Evolutionary conservation across 2,113 vertebrate genomes (phyloP), one percentile per base, ranked within the genome.

Genomic region (Pogonocichla stellata): DNA sequence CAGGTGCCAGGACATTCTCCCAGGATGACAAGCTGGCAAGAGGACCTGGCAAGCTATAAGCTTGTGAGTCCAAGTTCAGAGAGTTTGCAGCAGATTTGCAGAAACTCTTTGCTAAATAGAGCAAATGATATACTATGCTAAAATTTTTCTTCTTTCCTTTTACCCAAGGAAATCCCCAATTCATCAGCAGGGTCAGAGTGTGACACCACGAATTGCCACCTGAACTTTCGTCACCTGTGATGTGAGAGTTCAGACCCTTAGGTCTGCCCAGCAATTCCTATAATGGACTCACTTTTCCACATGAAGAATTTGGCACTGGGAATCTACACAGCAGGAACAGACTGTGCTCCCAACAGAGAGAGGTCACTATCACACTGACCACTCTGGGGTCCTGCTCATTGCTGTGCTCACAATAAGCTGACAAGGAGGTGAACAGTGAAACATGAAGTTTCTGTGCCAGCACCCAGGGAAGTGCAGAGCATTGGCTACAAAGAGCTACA

Each of bases 381-480:
- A 20, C 19, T 1, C 60, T 18, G 64, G 51, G 42, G 28, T 33
- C 28, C 23, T 1, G 28, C 54, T 5, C 23, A 4, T 3, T 10
- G 50, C 50, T 29, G 38, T 9, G 12, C 1, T 50, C 42, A 34
- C 8, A 19, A 25, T 4, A 15, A 70, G 10, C 40, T 43, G 36
- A n/a, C 45, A 24, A 70, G 42, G n/a, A 61, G 40, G 10, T 12
- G 31, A 80, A 28, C 28, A 31, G 31, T 10, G 29, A 50, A 31
- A 47, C 0, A 0, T 12, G 14, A 47, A 6, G 15, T 8, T 90
- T 54, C 24, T 0, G 2, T 6, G 20, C 26, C 13, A 9, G 22
- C 74, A 67, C 6, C 61, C 57, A 60, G 45, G 24, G 50, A 60
- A 64, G 19, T 4, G 65, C 34, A 75, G 53, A 80, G 10, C 22